Percentiles rank a stretch among this genome's conserved stretches.
Evolutionary conservation across 2,888 invertebrate species (phyloP).

Genomic region (Coelinius sp.): DNA sequence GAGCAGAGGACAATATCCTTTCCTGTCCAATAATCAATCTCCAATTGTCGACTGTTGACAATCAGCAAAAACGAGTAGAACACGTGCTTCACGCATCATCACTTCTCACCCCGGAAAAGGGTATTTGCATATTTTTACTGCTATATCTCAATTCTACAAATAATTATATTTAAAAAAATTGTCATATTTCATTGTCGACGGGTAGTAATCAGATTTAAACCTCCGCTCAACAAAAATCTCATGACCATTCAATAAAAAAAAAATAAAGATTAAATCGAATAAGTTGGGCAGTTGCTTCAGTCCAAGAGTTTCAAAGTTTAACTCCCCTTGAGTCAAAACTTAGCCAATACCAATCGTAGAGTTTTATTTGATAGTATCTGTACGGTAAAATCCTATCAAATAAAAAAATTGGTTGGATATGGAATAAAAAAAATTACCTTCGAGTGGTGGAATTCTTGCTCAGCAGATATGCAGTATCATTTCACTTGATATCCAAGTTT

Average conservation of each 20-base stretch:
- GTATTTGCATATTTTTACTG: not conserved
- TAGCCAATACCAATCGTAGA: conserved; percentile 15
- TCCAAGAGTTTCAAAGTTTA: not conserved
- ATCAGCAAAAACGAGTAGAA: not conserved
- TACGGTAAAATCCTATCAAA: not conserved
- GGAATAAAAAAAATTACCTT: not conserved
- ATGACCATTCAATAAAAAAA: conserved; percentile 8
- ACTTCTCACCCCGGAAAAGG: not conserved
- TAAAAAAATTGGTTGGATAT: conserved; percentile 5
- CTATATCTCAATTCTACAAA: not conserved
- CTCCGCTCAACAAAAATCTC: not conserved
- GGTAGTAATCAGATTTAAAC: too few species aligned
- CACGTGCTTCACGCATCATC: not conserved
- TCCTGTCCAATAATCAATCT: not conserved
- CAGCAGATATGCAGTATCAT: conserved; percentile 2
- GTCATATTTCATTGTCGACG: not conserved
- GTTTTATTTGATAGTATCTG: not conserved
- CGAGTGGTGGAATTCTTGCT: not conserved
- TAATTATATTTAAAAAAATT: not conserved
- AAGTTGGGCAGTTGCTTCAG: not conserved
- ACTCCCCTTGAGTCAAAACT: not conserved
- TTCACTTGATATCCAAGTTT: not conserved
- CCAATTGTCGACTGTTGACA: not conserved
- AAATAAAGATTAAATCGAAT: conserved; percentile 10
- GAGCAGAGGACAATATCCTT: not conserved